Percentiles rank a stretch among this genome's conserved stretches.
Evolutionary conservation across 2,888 invertebrate genomes (phyloP).

Genomic region (Slavum lentiscoides): DNA sequence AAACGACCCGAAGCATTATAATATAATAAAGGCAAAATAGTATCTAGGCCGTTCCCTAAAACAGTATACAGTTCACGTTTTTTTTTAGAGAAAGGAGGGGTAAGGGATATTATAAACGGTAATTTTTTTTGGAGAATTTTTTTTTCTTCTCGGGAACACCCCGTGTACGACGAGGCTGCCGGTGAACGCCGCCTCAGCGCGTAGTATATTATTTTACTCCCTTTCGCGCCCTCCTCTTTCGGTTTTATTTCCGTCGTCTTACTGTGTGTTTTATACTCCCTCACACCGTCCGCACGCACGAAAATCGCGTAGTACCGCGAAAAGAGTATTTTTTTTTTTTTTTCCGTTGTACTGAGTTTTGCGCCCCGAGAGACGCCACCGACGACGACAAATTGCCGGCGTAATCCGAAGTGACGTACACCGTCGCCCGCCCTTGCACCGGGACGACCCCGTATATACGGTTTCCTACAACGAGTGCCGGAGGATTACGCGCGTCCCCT

Average conservation of each 20-base stretch:
- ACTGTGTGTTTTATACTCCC: not conserved
- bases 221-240: not conserved
- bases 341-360: slow-evolving; percentile 20
- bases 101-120: too few species aligned
- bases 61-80: too few species aligned
- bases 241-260: not conserved
- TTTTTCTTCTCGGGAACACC: too few species aligned
- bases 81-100: too few species aligned
- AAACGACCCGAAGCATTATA: too few species aligned
- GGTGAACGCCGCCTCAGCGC: too few species aligned
- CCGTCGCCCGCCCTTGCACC: not conserved
- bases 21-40: too few species aligned
- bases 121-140: too few species aligned
- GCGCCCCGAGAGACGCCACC: slow-evolving; percentile 18
- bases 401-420: slow-evolving; percentile 49
- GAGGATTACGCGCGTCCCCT: slow-evolving; percentile 7
- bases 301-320: not conserved
- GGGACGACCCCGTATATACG: not conserved
- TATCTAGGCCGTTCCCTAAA: too few species aligned
- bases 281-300: not conserved
- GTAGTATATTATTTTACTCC: too few species aligned
- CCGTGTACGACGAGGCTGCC: too few species aligned
- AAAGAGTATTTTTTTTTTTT: not conserved
- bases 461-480: too few species aligned
- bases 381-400: slow-evolving; percentile 43